phyloP scores from a whole-genome alignment of 2,113 vertebrate genomes.

The Tapirus terrestris region DNA sequence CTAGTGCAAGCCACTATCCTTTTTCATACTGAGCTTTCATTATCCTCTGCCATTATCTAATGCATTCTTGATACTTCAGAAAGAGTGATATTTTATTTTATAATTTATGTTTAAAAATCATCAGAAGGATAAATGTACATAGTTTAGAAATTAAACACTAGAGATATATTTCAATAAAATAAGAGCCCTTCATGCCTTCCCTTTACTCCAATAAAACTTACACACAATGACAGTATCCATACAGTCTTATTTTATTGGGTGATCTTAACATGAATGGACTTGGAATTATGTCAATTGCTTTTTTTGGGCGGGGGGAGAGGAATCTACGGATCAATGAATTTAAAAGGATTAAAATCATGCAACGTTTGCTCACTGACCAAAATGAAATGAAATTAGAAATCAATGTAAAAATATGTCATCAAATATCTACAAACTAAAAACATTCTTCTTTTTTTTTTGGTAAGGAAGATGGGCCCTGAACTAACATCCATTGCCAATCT shows the following conservation, averaged over 20 bases:
- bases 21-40: rapidly evolving
- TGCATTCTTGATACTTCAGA: not conserved
- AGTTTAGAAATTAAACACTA: not conserved
- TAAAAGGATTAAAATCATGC: not conserved
- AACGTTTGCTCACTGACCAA: not conserved
- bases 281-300: not conserved
- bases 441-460: not conserved
- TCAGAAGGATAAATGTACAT: not conserved
- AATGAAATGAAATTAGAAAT: not conserved
- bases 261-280: not conserved
- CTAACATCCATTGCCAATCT: too few relatives aligned
- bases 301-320: not conserved
- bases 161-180: not conserved
- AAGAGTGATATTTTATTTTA: not conserved
- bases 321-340: not conserved
- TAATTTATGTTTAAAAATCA: not conserved
- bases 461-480: too few relatives aligned
- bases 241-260: not conserved
- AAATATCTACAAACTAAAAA: not conserved
- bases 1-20: not conserved
- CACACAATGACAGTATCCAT: not conserved
- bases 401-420: not conserved
- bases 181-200: not conserved
- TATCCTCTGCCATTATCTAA: not conserved
- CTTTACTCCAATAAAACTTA: not conserved